Base-by-base conservation (phyloP, 37 sponge, comb jelly and placozoan genomes). In the Spongilla lacustris region DNA sequence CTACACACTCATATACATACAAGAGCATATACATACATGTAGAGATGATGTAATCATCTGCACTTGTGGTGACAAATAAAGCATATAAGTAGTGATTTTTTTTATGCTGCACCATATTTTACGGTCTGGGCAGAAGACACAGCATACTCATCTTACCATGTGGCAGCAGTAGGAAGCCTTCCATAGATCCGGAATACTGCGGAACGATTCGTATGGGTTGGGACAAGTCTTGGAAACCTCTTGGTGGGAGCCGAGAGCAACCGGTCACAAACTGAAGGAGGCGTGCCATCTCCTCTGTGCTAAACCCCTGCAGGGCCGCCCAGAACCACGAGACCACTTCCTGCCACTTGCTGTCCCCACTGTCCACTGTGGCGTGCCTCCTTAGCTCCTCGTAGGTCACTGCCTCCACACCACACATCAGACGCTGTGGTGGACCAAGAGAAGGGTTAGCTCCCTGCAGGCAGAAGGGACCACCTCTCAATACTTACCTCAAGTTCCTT, bases 231-330 rank as follows among this genome's bases (percentile, higher is more conserved):
- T 75, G 77, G 83, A 96, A 96, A 4, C 97, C 97, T 22, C 92
- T 95, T 46, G 97, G 91, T 36, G 97, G 97, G 2, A 96, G 87
- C 88, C 94, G 97, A 0, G 97, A 96, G 71, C 90, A 94, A 68
- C 91, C 96, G 2, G 92, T 94, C 27, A 89, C 89, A 84, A 94
- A 94, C 87, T 94, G 95, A 9, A 96, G 79, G 30, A 92, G 70
- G 50, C 85, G 81, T 21, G 95, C 92, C 89, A 95, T 88, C 80
- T 96, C 97, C 49, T 96, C 97, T 33, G 91, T 88, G 8, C 90
- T 94, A 77, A 94, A 96, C 36, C 84, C 83, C 58, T 83, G 85
- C n/a, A 92, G 88, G 14, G 84, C 79, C 8, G 86, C 76, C 97
- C 97, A 96, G 70, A 96, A 94, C 97, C 97, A 96, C 9, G 85